Conservation (phyloP, 2,113 vertebrate genomes). For the Pseudonaja textilis region DNA sequence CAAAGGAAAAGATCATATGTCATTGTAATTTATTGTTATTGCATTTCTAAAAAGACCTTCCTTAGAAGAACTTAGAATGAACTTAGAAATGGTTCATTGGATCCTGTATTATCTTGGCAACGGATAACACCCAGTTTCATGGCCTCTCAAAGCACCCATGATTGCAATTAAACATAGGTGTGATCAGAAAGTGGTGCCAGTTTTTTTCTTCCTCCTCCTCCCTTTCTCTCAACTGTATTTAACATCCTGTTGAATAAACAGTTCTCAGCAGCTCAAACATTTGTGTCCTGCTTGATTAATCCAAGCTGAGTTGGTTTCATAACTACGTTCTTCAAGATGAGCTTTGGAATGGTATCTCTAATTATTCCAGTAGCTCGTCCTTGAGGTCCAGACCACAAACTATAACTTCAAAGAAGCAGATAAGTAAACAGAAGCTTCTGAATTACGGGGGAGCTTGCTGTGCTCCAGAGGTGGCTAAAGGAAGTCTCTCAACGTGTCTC, state of each 20-base stretch:
- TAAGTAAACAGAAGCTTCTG: not conserved
- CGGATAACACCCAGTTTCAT: not conserved
- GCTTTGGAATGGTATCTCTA: not conserved
- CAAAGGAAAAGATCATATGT: not conserved
- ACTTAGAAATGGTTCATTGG: not conserved
- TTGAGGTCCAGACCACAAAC: not conserved
- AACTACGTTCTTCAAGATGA: not conserved
- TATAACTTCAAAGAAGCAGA: not conserved
- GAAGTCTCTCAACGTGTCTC: not conserved
- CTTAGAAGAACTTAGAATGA: no score
- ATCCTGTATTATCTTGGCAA: not conserved
- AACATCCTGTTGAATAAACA: not conserved
- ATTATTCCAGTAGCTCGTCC: not conserved
- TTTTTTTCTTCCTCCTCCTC: not conserved
- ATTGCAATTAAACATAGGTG: not conserved
- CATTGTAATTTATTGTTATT: not conserved
- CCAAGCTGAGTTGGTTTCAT: not conserved
- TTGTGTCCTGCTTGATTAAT: not conserved
- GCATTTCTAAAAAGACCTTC: not conserved
- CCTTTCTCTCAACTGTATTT: not conserved
- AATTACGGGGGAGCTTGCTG: not conserved
- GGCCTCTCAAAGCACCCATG: not conserved
- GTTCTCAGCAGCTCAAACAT: not conserved
- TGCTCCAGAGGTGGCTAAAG: not conserved
- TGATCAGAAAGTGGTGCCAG: not conserved